Conservation (phyloP, 2,888 invertebrate genomes). For the Macrosoma leucophasiata region DNA sequence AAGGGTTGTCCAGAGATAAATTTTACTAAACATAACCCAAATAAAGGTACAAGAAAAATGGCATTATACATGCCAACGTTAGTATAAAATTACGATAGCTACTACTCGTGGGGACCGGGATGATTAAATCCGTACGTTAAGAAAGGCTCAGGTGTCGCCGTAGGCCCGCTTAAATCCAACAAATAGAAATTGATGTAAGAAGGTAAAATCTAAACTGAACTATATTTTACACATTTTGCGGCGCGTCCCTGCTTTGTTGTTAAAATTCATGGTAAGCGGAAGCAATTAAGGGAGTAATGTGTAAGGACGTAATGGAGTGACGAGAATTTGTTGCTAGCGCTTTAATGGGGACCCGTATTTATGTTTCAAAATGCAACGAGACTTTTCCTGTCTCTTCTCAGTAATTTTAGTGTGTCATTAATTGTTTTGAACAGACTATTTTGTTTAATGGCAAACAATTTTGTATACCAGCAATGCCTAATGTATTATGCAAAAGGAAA, state of each 20-base stretch:
- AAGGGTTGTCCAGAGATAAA: too few relatives aligned
- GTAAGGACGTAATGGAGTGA: conserved; percentile 67
- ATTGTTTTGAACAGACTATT: too few relatives aligned
- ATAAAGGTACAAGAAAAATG: too few relatives aligned
- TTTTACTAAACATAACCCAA: too few relatives aligned
- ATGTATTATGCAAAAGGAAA: too few relatives aligned
- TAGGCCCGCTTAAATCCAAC: conserved; percentile 51
- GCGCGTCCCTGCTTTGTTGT: conserved; percentile 58
- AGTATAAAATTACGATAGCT: too few relatives aligned
- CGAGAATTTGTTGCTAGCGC: conserved; percentile 60
- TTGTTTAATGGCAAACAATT: too few relatives aligned
- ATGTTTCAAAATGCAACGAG: conserved; percentile 53
- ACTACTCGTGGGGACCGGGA: conserved; percentile 25
- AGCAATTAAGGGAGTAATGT: conserved; percentile 67
- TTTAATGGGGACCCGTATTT: conserved; percentile 58
- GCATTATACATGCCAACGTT: too few relatives aligned
- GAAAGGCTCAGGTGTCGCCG: conserved; percentile 51
- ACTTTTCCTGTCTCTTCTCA: conserved; percentile 40
- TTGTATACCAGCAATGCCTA: too few relatives aligned
- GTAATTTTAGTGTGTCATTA: too few relatives aligned
- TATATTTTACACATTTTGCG: conserved; percentile 60
- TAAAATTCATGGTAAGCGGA: conserved; percentile 67
- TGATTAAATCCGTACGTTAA: conserved; percentile 47
- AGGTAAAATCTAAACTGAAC: conserved; percentile 58
- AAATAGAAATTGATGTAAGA: conserved; percentile 66